Evolutionary conservation across 2,888 invertebrate species (phyloP), one percentile per base, ranked within the genome.

Genomic region (Diloba caeruleocephala): DNA sequence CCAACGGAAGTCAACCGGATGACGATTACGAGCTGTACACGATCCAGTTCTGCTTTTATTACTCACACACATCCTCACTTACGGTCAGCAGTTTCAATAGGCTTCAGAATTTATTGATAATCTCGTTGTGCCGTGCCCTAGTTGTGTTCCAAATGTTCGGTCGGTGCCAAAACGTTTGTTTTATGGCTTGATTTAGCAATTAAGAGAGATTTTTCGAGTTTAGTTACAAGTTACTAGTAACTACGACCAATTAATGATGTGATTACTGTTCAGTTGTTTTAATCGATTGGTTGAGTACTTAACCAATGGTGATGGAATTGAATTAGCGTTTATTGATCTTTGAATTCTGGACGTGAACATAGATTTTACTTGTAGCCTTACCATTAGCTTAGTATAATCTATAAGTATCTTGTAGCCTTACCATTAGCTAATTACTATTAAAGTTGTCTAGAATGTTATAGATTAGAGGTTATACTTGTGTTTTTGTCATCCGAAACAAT

Each of bases 21-120:
- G 31, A 51, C 53, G 45, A 54, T 71, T 71, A 56, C 55, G 7
- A 14, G 28, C 1, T 38, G 33, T 49, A 53, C 50, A 13, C 49
- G 39, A 63, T 72, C 69, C 63, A 72, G 64, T 70, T 70, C 48
- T 43, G 49, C 33, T 54, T 70, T 71, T 68, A 70, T 68, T 57
- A 19, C 57, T 33, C 10, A 37, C 52, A 45, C 51, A 71, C 69
- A 70, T 70, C 70, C 73, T 68, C 69, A 52, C 21, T 52, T 45
- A 38, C 44, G 25, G 37, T 33, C 19, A 25, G 45, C 28, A 54
- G 31, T 42, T 53, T 41, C 50, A 60, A 52, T 56, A 53, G 50
- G 31, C 46, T 33, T 39, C 29, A 52, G 57, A 58, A 58, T 63
- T 46, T 56, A 55, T 55, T 42, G 55, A 54, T 48, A 37, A 31